Conservation (phyloP, 2,888 invertebrate species). For the Heliconius aoede region DNA sequence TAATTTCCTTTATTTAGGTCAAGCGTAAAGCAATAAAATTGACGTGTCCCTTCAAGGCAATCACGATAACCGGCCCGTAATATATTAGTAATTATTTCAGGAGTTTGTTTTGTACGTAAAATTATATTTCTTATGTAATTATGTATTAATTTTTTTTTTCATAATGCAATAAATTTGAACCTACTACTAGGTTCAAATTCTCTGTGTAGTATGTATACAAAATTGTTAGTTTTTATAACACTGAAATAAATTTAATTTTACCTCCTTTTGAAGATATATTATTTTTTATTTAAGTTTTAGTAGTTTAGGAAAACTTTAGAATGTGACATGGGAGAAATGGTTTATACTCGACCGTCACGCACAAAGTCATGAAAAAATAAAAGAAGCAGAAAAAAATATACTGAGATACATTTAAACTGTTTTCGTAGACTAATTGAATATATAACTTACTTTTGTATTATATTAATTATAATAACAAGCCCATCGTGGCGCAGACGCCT, state of each 20-base stretch:
- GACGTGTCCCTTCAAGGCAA: constrained; percentile 17
- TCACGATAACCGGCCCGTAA: constrained; percentile 14
- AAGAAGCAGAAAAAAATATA: neutral
- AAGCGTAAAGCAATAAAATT: constrained; percentile 23
- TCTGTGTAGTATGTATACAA: neutral
- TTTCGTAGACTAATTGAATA: neutral
- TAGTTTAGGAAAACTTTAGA: no score
- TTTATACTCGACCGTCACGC: neutral
- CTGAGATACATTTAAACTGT: no score
- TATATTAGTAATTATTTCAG: constrained; percentile 13
- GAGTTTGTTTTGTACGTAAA: constrained; percentile 1
- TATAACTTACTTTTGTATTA: neutral
- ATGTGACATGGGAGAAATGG: neutral
- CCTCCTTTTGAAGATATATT: no score
- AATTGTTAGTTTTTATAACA: neutral
- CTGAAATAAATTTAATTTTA: no score
- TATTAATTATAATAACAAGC: neutral
- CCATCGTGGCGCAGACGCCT: no score
- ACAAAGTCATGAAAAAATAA: neutral
- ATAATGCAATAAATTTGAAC: neutral
- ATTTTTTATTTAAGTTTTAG: no score
- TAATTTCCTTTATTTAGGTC: constrained; percentile 22
- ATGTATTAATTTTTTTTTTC: neutral
- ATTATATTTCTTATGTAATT: neutral
- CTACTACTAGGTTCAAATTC: no score